Conservation (phyloP, 2,113 vertebrate species). For the Chunga burmeisteri region DNA sequence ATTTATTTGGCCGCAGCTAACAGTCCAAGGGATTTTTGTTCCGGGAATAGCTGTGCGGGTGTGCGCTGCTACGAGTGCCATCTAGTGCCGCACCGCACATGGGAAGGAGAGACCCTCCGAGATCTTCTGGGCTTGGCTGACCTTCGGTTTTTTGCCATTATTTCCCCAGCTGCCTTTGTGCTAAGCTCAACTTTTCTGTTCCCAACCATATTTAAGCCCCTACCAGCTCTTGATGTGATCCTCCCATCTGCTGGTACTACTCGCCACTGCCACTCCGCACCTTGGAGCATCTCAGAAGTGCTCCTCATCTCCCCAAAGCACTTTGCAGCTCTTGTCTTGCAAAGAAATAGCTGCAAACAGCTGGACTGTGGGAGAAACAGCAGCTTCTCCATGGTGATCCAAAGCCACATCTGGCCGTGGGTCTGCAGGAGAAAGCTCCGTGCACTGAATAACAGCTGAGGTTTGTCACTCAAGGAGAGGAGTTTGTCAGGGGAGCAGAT, state of each 20-base stretch:
- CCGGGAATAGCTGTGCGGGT: not conserved
- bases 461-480: not conserved
- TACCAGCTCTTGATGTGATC: not conserved
- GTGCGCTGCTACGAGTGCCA: not conserved
- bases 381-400: not conserved
- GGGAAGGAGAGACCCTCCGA: not conserved
- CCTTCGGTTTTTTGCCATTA: accelerated
- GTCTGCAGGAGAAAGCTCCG: not conserved
- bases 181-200: not conserved
- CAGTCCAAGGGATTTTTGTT: not conserved
- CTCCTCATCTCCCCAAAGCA: not conserved
- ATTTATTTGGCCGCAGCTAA: not conserved
- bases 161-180: not conserved
- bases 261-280: accelerated
- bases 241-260: not conserved
- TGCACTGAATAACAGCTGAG: not conserved
- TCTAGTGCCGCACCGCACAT: not conserved
- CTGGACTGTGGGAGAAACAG: not conserved
- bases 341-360: not conserved
- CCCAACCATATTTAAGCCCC: not conserved
- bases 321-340: not conserved
- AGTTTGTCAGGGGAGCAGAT: not conserved
- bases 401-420: not conserved
- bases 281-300: not conserved
- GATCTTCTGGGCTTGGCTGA: not conserved